These are phyloP conservation scores for Discoglossus pictus DNA, from an alignment of 2,797 vertebrate species.

Conservation along the genomic window DNA sequence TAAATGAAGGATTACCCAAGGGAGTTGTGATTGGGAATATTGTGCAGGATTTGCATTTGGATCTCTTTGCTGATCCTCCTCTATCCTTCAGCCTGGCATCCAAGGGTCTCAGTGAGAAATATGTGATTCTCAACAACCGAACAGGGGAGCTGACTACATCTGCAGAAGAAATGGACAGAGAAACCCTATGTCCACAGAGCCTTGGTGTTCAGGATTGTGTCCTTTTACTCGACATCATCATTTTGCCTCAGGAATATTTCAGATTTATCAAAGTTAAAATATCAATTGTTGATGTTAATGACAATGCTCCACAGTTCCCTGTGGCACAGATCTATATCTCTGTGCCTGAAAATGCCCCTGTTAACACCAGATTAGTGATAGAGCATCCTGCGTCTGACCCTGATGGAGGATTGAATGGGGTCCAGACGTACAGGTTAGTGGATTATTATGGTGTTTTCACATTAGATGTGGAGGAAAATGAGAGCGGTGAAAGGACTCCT, in stretches of 20 bases:
- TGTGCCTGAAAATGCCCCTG: conserved; percentile 87
- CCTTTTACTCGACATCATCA: conserved; percentile 88
- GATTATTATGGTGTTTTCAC: conserved; percentile 92
- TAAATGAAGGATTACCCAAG: conserved; percentile 90
- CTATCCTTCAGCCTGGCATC: conserved; percentile 88
- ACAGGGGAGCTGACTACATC: conserved; percentile 91
- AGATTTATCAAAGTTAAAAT: conserved; percentile 95
- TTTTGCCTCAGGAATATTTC: conserved; percentile 95
- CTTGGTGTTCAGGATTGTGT: conserved; percentile 72
- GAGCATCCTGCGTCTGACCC: conserved; percentile 92
- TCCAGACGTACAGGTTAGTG: conserved; percentile 92
- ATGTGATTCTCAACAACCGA: conserved; percentile 85
- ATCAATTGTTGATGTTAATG: conserved; percentile 88
- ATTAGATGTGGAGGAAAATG: conserved; percentile 92
- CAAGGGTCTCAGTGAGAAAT: conserved; percentile 80
- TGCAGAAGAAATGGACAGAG: conserved; percentile 85
- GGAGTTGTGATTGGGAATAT: conserved; percentile 90
- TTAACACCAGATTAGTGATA: conserved; percentile 87
- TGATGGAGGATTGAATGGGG: conserved; percentile 81
- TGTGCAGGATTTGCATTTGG: conserved; percentile 83
- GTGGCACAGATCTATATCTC: conserved; percentile 81
- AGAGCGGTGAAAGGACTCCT: conserved; percentile 89
- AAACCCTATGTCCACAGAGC: conserved; percentile 82
- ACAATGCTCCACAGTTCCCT: conserved; percentile 89
- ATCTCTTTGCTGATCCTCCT: conserved; percentile 70